Conservation (phyloP, 2,888 invertebrate species). For the Yponomeuta plumbellus region DNA sequence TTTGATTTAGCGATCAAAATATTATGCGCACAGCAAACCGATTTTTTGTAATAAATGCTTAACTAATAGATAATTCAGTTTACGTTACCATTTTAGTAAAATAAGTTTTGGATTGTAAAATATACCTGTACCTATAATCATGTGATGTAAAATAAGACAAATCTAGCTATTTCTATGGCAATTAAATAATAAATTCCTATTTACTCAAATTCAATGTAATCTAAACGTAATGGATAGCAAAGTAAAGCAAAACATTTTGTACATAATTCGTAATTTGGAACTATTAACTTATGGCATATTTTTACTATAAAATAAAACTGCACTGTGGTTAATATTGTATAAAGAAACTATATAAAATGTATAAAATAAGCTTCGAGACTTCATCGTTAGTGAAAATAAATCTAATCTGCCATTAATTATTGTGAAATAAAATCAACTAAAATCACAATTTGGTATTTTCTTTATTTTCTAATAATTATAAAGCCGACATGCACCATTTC, state of each 20-base stretch:
- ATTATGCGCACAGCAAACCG: too few species aligned
- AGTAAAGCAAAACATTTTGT: slow-evolving; percentile 11
- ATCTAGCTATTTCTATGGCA: background rate
- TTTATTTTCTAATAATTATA: background rate
- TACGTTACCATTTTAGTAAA: too few species aligned
- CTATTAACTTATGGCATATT: background rate
- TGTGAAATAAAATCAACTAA: slow-evolving; percentile 35
- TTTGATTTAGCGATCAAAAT: too few species aligned
- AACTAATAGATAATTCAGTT: too few species aligned
- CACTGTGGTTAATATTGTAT: slow-evolving; percentile 13
- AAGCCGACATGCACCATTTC: too few species aligned
- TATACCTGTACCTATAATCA: background rate
- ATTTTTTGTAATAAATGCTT: too few species aligned
- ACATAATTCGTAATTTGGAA: slow-evolving; percentile 7
- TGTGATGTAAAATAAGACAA: slow-evolving; percentile 2
- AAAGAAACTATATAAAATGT: slow-evolving; percentile 17
- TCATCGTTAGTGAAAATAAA: slow-evolving; percentile 24
- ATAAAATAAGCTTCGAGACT: slow-evolving; percentile 30
- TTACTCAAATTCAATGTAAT: background rate
- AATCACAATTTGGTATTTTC: background rate
- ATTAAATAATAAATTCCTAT: background rate
- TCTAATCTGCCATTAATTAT: slow-evolving; percentile 29
- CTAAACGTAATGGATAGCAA: background rate
- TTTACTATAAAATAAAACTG: background rate
- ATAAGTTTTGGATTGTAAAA: background rate